A percentile compares a stretch with the other conserved stretches of the same genome.
phyloP scores from a whole-genome alignment of 2,888 invertebrate species.

The Muscina levida region DNA sequence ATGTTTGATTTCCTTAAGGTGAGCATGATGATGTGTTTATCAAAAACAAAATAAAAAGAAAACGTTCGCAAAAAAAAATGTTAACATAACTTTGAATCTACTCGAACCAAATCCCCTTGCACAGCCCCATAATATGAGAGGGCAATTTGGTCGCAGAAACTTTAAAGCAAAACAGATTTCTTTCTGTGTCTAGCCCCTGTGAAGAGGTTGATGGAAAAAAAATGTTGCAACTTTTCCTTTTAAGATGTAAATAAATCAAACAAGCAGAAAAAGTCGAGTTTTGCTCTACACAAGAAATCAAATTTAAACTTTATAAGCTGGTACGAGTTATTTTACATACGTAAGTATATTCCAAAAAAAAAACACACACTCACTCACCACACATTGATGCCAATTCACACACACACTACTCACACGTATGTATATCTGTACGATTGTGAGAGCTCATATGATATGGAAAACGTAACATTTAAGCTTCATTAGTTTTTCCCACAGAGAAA shows the following conservation, averaged over 20 bases:
- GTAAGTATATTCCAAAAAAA: not conserved
- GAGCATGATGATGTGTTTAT: conserved; percentile 32
- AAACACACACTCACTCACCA: not conserved
- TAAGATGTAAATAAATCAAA: conserved; percentile 40
- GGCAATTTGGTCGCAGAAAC: conserved; percentile 21
- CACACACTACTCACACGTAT: not conserved
- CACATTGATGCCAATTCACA: not conserved
- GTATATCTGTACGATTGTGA: too few relatives aligned
- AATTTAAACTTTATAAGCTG: conserved; percentile 33
- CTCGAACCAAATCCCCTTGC: too few relatives aligned
- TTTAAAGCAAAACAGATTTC: conserved; percentile 2
- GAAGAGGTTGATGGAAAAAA: not conserved
- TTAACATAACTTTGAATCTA: conserved; percentile 22
- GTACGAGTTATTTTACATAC: conserved; percentile 17
- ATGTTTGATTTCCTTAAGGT: conserved; percentile 57
- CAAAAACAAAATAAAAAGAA: not conserved
- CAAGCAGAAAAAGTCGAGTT: conserved; percentile 29
- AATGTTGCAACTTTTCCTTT: conserved; percentile 33
- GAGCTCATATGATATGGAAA: conserved; percentile 8
- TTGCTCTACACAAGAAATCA: conserved; percentile 15
- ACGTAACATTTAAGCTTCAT: conserved; percentile 28
- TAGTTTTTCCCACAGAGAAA: conserved; percentile 1
- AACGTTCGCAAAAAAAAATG: not conserved
- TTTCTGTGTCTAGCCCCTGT: too few relatives aligned
- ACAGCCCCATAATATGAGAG: not conserved